Base-by-base conservation (phyloP, 1,140 invertebrate species). In the Colletes latitarsis region DNA sequence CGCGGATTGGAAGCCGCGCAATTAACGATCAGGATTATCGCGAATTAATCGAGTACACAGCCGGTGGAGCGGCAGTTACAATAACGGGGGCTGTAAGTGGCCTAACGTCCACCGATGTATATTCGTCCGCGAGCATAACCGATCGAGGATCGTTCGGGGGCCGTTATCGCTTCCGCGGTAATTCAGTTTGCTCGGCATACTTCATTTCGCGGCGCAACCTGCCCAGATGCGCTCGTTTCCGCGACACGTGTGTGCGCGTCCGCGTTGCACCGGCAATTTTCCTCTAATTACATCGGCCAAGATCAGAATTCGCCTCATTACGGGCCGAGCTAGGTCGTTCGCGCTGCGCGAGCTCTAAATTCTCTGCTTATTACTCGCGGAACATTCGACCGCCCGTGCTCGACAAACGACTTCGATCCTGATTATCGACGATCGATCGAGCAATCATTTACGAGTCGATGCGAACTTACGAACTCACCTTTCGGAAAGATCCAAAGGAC, bases 1-100 rank as follows among this genome's bases (percentile, higher is more conserved):
- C 66, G 66, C 41, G 58, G 88, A 89, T 86, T 87, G 86, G 77
- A 82, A 74, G 67, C n/a, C 60, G 77, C 74, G 89, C 88, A 92
- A 93, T 92, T 92, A 92, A 90, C 87, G 87, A 92, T 92, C 91
- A 92, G 91, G 89, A 93, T 93, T 92, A 93, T 92, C 88, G 81
- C 53, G 87, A 93, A 93, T 93, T 92, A 93, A 93, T 93, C 90
- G 90, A 89, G 85, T 89, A 83, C 86, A 82, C 66, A 49, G 53
- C 73, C 64, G 77, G 39, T 63, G 63, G 6, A 71, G 49, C 53
- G 41, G 82, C 83, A 88, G 88, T 90, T 90, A 89, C 86, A 91
- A 88, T 90, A 92, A 90, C 88, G 87, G 79, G 69, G 79, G 69
- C 58, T 21, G 77, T 80, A 82, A 84, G 84, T 74, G 62, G 41